These are phyloP conservation scores for Heterohyrax brucei DNA, from an alignment of 2,797 vertebrate species.

Conservation along the genomic window DNA sequence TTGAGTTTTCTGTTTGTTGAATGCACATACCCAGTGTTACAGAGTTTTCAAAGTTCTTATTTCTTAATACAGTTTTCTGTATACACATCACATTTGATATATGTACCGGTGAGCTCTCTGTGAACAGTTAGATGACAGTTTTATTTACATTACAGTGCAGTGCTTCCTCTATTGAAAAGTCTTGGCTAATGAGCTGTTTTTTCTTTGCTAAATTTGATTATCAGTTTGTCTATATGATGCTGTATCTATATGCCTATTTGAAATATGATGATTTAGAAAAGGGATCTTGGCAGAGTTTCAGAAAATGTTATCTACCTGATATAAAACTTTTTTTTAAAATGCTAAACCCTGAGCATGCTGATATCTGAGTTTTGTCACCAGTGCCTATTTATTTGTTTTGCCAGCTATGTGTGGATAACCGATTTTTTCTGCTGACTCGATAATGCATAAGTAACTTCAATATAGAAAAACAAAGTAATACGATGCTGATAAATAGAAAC, in stretches of 20 bases:
- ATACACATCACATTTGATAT: neutral
- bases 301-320: neutral
- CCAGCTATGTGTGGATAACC: neutral
- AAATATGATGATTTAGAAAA: conserved; percentile 22
- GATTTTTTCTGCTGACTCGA: neutral
- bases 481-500: neutral
- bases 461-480: conserved; percentile 3
- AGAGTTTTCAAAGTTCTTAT: neutral
- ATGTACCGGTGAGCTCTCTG: neutral
- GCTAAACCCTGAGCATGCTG: neutral
- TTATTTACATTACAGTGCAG: neutral
- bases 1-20: neutral
- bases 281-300: neutral
- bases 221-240: neutral
- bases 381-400: neutral
- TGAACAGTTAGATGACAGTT: neutral
- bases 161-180: conserved; percentile 31
- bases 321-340: neutral
- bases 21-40: neutral
- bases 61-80: conserved; percentile 34
- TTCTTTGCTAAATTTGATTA: neutral
- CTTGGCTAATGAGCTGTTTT: neutral
- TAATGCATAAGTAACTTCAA: neutral
- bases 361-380: neutral
- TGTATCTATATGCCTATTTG: neutral